These are phyloP conservation scores for Chaenocephalus aceratus DNA, from an alignment of 2,113 vertebrate genomes.

Conservation along the genomic window DNA sequence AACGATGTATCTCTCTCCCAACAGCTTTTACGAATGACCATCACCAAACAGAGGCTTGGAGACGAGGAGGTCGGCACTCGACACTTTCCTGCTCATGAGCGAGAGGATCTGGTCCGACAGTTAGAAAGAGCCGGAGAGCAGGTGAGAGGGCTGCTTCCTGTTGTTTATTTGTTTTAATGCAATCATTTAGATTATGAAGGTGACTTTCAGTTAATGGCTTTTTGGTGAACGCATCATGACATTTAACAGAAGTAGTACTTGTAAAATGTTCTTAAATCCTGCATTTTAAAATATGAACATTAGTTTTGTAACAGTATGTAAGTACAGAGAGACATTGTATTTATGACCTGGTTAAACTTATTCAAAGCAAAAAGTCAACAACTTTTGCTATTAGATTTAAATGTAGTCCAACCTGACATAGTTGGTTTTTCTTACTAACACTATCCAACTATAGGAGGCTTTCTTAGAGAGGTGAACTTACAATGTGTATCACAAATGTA, in stretches of 20 bases:
- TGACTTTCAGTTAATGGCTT: neutral
- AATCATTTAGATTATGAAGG: too few species aligned
- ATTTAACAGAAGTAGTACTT: neutral
- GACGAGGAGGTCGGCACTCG: slow-evolving; percentile 93
- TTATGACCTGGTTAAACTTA: too few species aligned
- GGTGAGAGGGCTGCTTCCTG: slow-evolving; percentile 74
- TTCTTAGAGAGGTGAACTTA: too few species aligned
- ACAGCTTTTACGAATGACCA: slow-evolving; percentile 97
- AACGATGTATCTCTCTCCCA: neutral
- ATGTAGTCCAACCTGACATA: too few species aligned
- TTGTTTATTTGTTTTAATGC: neutral
- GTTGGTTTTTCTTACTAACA: too few species aligned
- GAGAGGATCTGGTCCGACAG: slow-evolving; percentile 94
- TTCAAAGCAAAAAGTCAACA: too few species aligned
- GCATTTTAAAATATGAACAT: neutral
- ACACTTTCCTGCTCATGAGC: slow-evolving; percentile 95
- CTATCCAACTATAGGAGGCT: too few species aligned
- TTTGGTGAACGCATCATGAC: neutral
- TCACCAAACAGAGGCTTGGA: slow-evolving; percentile 95
- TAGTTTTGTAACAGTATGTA: neutral
- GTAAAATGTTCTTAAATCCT: neutral
- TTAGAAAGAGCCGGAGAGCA: slow-evolving; percentile 92
- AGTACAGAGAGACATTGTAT: too few species aligned
- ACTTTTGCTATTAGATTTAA: too few species aligned
- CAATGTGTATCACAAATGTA: too few species aligned